phyloP scores from a whole-genome alignment of 1,140 invertebrate genomes.

The Leptinotarsa lineolata region DNA sequence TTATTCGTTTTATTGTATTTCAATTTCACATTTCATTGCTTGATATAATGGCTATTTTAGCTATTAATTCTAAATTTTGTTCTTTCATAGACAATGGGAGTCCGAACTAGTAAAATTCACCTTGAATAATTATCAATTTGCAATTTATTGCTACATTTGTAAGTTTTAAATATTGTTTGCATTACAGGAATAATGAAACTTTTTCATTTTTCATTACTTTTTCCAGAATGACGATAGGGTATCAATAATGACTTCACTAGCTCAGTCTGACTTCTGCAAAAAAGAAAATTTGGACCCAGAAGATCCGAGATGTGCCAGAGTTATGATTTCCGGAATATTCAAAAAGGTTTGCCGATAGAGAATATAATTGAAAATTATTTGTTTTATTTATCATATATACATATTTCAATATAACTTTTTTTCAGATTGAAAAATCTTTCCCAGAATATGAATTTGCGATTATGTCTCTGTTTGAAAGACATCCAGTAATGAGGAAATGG shows the following conservation, averaged over 20 bases:
- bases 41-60: no score
- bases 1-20: no score
- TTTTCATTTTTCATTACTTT: conserved; percentile 20
- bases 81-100: no score
- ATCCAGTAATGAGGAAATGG: conserved; percentile 61
- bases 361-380: not conserved
- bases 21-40: no score
- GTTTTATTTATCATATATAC: not conserved
- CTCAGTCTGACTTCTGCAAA: conserved; percentile 70
- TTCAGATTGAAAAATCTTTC: conserved; percentile 63
- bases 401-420: not conserved
- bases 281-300: conserved; percentile 71
- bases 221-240: conserved; percentile 66
- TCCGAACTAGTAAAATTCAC: no score
- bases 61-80: no score
- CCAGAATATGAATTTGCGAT: conserved; percentile 66
- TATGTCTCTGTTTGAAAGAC: conserved; percentile 67
- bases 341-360: not conserved
- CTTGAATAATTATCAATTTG: no score
- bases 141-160: no score
- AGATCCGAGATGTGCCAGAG: conserved; percentile 77
- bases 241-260: conserved; percentile 70
- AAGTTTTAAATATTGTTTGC: no score
- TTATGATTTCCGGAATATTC: conserved; percentile 70
- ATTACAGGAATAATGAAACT: no score